Evolutionary conservation across 2,797 vertebrate species (phyloP).

Genomic region (Euthynnus affinis): DNA sequence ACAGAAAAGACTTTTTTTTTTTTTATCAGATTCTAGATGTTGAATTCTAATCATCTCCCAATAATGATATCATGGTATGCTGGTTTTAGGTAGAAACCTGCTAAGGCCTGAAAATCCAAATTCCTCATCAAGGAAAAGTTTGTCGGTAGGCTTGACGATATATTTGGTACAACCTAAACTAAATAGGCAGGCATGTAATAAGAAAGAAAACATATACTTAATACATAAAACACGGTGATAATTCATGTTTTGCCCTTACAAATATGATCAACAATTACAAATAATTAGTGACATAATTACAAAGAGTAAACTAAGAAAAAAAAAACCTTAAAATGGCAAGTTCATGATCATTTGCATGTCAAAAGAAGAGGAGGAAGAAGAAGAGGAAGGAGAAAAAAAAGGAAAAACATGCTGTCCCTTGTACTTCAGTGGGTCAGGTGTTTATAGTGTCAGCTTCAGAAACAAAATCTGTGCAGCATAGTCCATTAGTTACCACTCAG

Average conservation of each 20-base stretch:
- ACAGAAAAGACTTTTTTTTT: conserved; percentile 31
- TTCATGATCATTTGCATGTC: conserved; percentile 57
- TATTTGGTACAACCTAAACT: conserved; percentile 71
- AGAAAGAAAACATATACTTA: conserved; percentile 60
- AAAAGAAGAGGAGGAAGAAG: background rate
- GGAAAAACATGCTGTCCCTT: conserved; percentile 69
- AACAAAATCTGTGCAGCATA: conserved; percentile 62
- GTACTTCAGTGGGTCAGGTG: conserved; percentile 60
- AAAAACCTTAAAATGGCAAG: conserved; percentile 56
- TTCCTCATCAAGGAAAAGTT: conserved; percentile 48
- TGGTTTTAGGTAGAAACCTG: conserved; percentile 49
- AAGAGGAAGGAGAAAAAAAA: conserved; percentile 34
- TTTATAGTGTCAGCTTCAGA: conserved; percentile 70
- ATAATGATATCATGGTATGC: conserved; percentile 46
- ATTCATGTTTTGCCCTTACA: conserved; percentile 73
- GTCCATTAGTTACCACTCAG: conserved; percentile 59
- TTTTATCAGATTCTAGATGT: conserved; percentile 26
- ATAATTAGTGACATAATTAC: conserved; percentile 78
- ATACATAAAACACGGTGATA: conserved; percentile 67
- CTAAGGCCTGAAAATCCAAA: conserved; percentile 49
- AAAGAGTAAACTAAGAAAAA: conserved; percentile 63
- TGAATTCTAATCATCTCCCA: conserved; percentile 40
- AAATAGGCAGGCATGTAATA: conserved; percentile 58
- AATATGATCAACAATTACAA: conserved; percentile 76
- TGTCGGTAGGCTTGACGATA: conserved; percentile 55